These are phyloP conservation scores for Hemistola chrysoprasaria DNA, from an alignment of 2,888 invertebrate species.

Conservation along the genomic window DNA sequence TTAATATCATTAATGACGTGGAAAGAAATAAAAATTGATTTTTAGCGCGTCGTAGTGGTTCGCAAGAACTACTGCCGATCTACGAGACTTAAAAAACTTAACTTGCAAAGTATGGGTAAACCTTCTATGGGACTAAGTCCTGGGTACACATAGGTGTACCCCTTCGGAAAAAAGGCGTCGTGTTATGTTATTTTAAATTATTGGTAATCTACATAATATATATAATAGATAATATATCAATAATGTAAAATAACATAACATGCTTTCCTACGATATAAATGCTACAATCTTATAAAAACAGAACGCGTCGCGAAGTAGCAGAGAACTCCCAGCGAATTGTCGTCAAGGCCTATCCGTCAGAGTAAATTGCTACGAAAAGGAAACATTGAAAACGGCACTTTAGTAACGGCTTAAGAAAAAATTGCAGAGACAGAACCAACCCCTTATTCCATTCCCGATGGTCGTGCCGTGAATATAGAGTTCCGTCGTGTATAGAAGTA, in stretches of 20 bases:
- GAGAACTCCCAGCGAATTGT: conserved; percentile 17
- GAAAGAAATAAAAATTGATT: too few species aligned
- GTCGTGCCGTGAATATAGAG: conserved; percentile 28
- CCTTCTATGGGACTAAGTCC: too few species aligned
- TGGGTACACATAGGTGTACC: too few species aligned
- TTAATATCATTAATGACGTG: too few species aligned
- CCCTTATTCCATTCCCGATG: conserved; percentile 23
- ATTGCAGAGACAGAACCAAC: conserved; percentile 33
- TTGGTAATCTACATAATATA: too few species aligned
- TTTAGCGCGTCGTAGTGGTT: too few species aligned
- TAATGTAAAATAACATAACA: not conserved
- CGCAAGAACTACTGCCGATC: too few species aligned
- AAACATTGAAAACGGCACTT: conserved; percentile 44
- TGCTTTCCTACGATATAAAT: not conserved
- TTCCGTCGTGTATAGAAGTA: conserved; percentile 17
- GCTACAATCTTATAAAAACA: conserved; percentile 7
- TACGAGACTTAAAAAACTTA: too few species aligned
- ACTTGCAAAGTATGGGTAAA: too few species aligned
- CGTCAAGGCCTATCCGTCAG: conserved; percentile 46
- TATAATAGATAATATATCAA: too few species aligned
- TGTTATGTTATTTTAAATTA: too few species aligned
- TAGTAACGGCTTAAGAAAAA: conserved; percentile 29
- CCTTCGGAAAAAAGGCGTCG: too few species aligned
- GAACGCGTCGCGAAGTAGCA: conserved; percentile 16
- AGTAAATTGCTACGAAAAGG: conserved; percentile 58